phyloP scores from a whole-genome alignment of 2,888 invertebrate genomes.

The Agrochola macilenta region DNA sequence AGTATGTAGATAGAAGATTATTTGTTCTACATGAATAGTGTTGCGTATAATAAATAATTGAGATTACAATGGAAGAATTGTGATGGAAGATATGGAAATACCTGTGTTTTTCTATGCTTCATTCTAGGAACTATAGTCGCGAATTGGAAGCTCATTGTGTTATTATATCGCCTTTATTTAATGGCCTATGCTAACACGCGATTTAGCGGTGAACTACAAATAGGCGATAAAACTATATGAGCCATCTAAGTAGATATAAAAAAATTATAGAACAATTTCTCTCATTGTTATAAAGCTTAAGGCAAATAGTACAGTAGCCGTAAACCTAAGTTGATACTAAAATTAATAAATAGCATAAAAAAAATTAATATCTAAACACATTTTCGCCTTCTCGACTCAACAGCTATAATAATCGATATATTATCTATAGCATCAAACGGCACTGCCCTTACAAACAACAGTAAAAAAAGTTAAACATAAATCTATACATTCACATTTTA shows the following conservation, averaged over 20 bases:
- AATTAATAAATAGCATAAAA: background rate
- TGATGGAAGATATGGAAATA: constrained; percentile 7
- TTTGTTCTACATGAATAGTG: background rate
- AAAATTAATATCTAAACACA: constrained; percentile 19
- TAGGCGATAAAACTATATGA: background rate
- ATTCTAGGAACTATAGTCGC: constrained; percentile 13
- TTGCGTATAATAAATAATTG: background rate
- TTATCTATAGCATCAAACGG: constrained; percentile 43
- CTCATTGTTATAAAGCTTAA: background rate
- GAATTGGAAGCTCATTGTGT: constrained; percentile 36
- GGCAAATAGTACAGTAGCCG: constrained; percentile 7
- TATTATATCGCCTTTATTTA: background rate
- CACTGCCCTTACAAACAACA: constrained; percentile 46
- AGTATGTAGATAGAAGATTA: too few species aligned
- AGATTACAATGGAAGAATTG: constrained; percentile 23
- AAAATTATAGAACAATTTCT: background rate
- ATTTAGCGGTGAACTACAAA: background rate
- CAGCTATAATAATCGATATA: constrained; percentile 39
- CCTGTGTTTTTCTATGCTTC: background rate
- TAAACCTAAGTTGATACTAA: constrained; percentile 1
- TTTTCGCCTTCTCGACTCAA: constrained; percentile 41
- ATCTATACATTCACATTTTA: constrained; percentile 39
- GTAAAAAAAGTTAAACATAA: constrained; percentile 21
- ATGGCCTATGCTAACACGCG: background rate
- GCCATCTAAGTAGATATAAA: background rate